Evolutionary conservation across 2,888 invertebrate species (phyloP), one percentile per base, ranked within the genome.

Genomic region (Drosophila koepferae): DNA sequence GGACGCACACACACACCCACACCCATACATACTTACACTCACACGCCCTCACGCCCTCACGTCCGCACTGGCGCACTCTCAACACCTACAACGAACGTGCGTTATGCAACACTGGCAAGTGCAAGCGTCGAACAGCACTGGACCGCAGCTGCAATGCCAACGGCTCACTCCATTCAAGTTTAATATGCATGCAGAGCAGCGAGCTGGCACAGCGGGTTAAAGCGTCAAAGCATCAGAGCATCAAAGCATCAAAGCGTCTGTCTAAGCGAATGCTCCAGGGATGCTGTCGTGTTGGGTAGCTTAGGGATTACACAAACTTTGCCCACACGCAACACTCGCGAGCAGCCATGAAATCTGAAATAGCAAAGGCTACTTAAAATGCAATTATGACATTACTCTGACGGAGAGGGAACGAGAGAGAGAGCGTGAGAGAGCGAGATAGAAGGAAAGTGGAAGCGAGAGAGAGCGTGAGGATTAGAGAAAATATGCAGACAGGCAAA

Each of bases 341-440:
- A 51, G 18, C 51, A 36, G 51, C 34, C 8, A 34, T 51, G 1
- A 34, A 51, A 51, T 51, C 36, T 48, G 23, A 31, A 53, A 69
- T 60, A 53, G 64, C 65, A 77, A 74, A 63, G 53, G 62, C 63
- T 66, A 67, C 74, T 83, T 83, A 81, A 81, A 81, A 81, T 77
- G 78, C 78, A 81, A 81, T 81, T 83, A 74, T 65, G 34, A 36
- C 34, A 34, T 34, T 8, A 51, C 34, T 34, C 16, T 4, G 16
- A 2, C 16, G 9, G 2, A 14, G 20, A 36, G 36, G 1, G 9
- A 36, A 14, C 4, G 36, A 8, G 8, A 16, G 16, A 36, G 14
- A 3, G 14, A 4, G 36, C 1, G 36, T 8, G 18, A 20, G 16
- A 9, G 38, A 2, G 36, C 3, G 53, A 20, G 36, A 3, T 14